Conservation (phyloP, 2,888 invertebrate species). For the Griposia aprilina region DNA sequence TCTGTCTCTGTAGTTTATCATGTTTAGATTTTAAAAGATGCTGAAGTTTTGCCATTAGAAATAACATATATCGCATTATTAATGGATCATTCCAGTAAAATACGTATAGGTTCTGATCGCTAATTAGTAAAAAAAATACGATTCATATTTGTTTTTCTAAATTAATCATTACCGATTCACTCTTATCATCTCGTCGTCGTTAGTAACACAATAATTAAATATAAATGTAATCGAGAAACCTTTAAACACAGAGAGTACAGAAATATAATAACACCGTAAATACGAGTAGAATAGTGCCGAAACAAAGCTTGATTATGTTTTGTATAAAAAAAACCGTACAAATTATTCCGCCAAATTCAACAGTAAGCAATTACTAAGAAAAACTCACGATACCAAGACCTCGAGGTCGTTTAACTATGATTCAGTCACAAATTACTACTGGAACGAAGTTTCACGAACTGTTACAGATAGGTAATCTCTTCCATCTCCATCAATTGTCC, state of each 20-base stretch:
- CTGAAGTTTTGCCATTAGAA: neutral
- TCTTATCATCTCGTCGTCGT: neutral
- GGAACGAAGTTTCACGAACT: conserved; percentile 23
- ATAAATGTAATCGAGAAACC: neutral
- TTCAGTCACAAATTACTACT: conserved; percentile 13
- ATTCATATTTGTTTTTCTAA: neutral
- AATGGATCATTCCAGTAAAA: neutral
- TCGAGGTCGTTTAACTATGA: conserved; percentile 4
- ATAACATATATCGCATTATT: neutral
- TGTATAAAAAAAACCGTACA: neutral
- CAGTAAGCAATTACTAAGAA: neutral
- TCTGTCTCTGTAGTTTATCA: neutral
- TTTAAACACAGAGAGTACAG: neutral
- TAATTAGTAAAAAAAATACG: conserved; percentile 9
- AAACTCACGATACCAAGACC: neutral
- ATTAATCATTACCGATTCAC: neutral
- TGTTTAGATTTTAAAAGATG: neutral
- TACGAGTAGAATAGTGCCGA: neutral
- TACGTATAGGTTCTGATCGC: neutral
- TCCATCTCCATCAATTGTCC: conserved; percentile 39
- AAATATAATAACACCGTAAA: neutral
- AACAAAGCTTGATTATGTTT: neutral
- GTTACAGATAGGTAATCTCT: conserved; percentile 39
- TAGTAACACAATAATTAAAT: neutral
- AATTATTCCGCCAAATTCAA: neutral